Evolutionary conservation across 1,140 invertebrate genomes (phyloP).

Genomic region (Myzus persicae): DNA sequence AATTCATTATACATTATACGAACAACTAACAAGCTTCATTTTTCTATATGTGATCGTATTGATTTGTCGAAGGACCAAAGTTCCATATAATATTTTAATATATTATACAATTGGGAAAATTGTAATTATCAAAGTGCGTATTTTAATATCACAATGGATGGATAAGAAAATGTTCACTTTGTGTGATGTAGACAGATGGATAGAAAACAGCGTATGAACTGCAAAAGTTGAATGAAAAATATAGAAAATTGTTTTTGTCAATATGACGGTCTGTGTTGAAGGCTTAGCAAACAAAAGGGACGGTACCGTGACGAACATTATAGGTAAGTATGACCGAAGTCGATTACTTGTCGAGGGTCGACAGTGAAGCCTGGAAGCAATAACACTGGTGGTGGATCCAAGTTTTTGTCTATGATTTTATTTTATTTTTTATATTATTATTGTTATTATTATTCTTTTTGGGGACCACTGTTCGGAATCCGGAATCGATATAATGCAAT

Average conservation of each 20-base stretch:
- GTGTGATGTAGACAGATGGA: neutral
- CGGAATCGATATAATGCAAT: slow-evolving; percentile 40
- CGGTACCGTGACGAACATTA: neutral
- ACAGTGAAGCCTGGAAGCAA: neutral
- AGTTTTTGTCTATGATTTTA: slow-evolving; percentile 16
- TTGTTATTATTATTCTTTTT: slow-evolving; percentile 15
- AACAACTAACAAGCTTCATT: neutral
- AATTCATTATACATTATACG: neutral
- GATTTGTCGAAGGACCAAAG: neutral
- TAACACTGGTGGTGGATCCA: neutral
- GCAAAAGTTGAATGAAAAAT: neutral
- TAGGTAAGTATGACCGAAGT: neutral
- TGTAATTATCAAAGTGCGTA: neutral
- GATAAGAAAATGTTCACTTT: neutral
- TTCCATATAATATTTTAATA: neutral
- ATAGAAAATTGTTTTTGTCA: neutral
- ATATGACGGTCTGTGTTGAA: neutral
- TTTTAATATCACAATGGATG: neutral
- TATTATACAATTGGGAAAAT: neutral
- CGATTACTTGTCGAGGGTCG: neutral
- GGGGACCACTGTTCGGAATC: neutral
- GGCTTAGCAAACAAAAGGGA: neutral
- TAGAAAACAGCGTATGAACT: neutral
- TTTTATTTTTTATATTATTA: slow-evolving; percentile 2
- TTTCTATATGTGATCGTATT: neutral